Evolutionary conservation across 1,140 invertebrate species (phyloP), one percentile per base, ranked within the genome.

Genomic region (Monomorium pharaonis): DNA sequence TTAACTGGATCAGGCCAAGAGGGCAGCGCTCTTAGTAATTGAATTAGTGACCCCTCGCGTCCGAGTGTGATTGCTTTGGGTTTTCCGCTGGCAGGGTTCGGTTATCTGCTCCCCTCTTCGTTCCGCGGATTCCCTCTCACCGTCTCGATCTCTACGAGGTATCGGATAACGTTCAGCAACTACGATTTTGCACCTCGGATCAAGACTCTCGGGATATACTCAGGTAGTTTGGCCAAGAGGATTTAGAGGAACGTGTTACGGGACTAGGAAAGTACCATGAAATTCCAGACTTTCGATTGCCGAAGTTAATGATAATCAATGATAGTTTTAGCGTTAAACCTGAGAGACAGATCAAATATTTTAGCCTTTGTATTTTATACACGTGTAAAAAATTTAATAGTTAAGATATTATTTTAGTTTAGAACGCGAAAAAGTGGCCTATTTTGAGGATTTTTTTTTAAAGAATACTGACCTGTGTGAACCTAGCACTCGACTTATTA

Each of bases 21-120:
- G 87, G 85, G 90, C 86, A 89, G 91, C 84, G 90, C 92, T 92
- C 84, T 91, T 90, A 77, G 92, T 94, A 94, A 94, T 94, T 91
- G 92, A 94, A 94, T 94, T 94, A 94, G 91, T 87, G 89, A 89
- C 92, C 93, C 93, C 92, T 93, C 86, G 89, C 91, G 91, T 91
- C 89, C 93, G 90, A 93, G 92, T 93, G 93, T 93, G 93, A 94
- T 94, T 94, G 93, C 93, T 88, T 89, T 85, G 86, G 86, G 76
- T 92, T 88, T 89, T 89, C 84, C 69, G 86, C 18, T 42, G 84
- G 62, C 51, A 44, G 37, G 51, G 74, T 87, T 87, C 63, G 67
- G 16, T 37, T 80, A 62, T 72, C 51, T 33, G 49, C 27, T 47
- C 42, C 30, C 42, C 65, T 49, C n/a, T 54, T 56, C 30, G 14